phyloP scores from a whole-genome alignment of 2,797 vertebrate species.

The Lagocephalus sceleratus region DNA sequence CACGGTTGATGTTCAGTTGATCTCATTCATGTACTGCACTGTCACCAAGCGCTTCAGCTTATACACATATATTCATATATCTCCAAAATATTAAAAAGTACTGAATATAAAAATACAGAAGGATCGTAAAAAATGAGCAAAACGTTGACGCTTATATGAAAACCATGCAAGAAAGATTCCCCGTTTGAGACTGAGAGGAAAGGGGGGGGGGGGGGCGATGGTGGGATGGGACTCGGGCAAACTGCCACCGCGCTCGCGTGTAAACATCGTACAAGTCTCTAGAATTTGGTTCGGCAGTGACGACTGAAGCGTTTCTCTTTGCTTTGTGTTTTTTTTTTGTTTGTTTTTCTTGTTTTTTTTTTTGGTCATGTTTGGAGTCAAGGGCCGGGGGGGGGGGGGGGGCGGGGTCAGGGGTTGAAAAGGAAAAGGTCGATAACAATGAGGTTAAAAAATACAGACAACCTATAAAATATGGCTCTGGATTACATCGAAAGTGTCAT shows the following conservation, averaged over 20 bases:
- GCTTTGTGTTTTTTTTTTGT: too few species aligned
- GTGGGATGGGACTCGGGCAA: slow-evolving; percentile 58
- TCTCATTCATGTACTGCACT: slow-evolving; percentile 65
- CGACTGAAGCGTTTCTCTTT: slow-evolving; percentile 59
- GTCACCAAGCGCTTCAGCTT: slow-evolving; percentile 73
- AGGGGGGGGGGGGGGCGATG: slow-evolving; percentile 55
- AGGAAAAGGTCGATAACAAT: slow-evolving; percentile 64
- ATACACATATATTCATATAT: slow-evolving; percentile 77
- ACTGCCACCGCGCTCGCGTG: slow-evolving; percentile 64
- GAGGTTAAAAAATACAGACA: slow-evolving; percentile 73
- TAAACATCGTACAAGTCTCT: slow-evolving; percentile 78
- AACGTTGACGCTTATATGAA: slow-evolving; percentile 80
- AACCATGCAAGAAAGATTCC: slow-evolving; percentile 76
- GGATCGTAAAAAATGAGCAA: slow-evolving; percentile 81
- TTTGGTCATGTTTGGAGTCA: slow-evolving; percentile 65
- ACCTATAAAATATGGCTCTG: slow-evolving; percentile 84
- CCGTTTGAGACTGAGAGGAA: slow-evolving; percentile 61
- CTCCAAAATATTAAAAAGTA: slow-evolving; percentile 84
- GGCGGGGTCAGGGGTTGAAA: slow-evolving; percentile 22
- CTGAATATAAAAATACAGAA: slow-evolving; percentile 87
- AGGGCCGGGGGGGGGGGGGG: slow-evolving; percentile 20
- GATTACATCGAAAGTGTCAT: slow-evolving; percentile 77
- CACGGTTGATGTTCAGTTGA: slow-evolving; percentile 60
- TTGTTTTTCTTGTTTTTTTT: neutral
- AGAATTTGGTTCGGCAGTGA: slow-evolving; percentile 74